phyloP scores from a whole-genome alignment of 2,888 invertebrate species.

The Heteromurus nitidus region DNA sequence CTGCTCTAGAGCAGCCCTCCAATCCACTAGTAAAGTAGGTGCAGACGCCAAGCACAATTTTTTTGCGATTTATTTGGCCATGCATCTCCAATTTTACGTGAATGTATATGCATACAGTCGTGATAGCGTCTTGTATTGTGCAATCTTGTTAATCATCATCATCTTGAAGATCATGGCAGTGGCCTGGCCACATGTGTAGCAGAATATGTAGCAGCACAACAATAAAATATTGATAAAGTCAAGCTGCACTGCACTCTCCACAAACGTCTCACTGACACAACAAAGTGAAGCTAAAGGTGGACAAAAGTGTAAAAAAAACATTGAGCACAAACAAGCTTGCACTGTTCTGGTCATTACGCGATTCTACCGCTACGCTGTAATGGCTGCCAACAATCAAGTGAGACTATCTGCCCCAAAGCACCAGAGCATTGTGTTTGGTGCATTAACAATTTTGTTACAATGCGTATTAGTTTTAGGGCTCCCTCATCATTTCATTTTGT shows the following conservation, averaged over 20 bases:
- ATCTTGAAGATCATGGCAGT: conserved; percentile 19
- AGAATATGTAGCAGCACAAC: conserved; percentile 1
- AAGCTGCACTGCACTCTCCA: background rate
- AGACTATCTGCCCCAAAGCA: no score
- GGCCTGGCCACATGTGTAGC: background rate
- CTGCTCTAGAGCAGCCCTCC: no score
- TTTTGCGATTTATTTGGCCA: conserved; percentile 50
- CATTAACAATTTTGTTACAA: no score
- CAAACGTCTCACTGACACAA: background rate
- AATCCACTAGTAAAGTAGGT: no score
- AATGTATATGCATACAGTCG: no score
- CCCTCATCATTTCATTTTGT: no score
- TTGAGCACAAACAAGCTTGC: conserved; percentile 8
- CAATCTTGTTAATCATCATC: conserved; percentile 45
- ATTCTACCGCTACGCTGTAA: background rate
- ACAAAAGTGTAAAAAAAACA: conserved; percentile 4
- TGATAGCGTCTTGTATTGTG: conserved; percentile 53
- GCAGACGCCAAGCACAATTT: no score
- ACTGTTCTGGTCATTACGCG: background rate
- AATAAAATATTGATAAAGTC: conserved; percentile 3
- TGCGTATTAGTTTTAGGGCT: no score
- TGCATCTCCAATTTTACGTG: conserved; percentile 56
- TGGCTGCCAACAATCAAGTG: conserved; percentile 9
- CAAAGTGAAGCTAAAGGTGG: no score
- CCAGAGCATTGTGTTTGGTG: no score